Conservation (phyloP, 2,113 vertebrate species). For the Lipophrys pholis region DNA sequence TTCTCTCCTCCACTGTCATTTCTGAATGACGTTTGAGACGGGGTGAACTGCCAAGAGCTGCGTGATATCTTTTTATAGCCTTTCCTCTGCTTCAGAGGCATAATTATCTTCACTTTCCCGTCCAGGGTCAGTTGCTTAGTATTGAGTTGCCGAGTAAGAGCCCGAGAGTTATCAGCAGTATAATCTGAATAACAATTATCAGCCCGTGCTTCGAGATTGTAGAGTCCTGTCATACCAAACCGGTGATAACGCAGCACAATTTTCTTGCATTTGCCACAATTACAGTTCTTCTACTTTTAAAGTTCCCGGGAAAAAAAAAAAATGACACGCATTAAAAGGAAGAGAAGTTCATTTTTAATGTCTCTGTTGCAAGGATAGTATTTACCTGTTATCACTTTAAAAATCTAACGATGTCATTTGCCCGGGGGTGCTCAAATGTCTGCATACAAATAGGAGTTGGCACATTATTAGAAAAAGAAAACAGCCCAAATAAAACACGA, state of each 20-base stretch:
- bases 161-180: background rate
- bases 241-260: background rate
- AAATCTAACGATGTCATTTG: constrained; percentile 7
- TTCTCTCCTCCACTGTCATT: background rate
- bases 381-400: background rate
- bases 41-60: background rate
- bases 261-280: background rate
- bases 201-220: background rate
- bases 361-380: background rate
- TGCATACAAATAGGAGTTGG: constrained; percentile 8
- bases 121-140: background rate
- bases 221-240: background rate
- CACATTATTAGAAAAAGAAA: constrained; percentile 17
- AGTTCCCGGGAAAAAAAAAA: background rate
- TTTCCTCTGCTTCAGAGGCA: background rate
- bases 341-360: background rate
- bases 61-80: background rate
- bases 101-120: background rate
- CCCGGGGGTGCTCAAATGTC: background rate
- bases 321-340: background rate
- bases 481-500: constrained; percentile 9
- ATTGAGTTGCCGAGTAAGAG: background rate
- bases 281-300: background rate
- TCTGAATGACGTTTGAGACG: background rate
- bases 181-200: background rate